Evolutionary conservation across 2,888 invertebrate species (phyloP), one percentile per base, ranked within the genome.

Genomic region (Aproaerema taeniolella): DNA sequence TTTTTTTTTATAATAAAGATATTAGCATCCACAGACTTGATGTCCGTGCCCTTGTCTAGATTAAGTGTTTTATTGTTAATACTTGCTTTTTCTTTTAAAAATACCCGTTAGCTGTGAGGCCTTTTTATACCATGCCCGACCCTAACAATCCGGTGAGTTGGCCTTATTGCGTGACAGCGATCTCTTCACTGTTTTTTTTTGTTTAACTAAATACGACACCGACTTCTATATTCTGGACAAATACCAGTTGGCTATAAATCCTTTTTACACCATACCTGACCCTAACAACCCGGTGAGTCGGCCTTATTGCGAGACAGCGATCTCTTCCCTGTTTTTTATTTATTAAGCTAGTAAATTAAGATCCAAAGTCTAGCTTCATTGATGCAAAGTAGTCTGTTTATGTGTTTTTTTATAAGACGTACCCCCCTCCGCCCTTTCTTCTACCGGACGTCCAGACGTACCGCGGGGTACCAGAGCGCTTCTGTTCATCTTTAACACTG

Each of bases 61-160:
- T n/a, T n/a, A n/a, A n/a, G n/a, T n/a, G n/a, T n/a, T n/a, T n/a
- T n/a, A n/a, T n/a, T n/a, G n/a, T n/a, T n/a, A n/a, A n/a, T n/a
- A n/a, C n/a, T n/a, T n/a, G n/a, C 88, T 99, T 96, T 67, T 97
- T 99, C 37, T 88, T 99, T 74, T 99, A 99, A 86, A 99, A 99
- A 81, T 99, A 94, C 75, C 99, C 99, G 12, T 83, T 99, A 46
- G 96, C 97, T 2, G 95, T 99, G 8, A 89, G 99, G 29, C 99
- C 99, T 0, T 99, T 99, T 86, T 99, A 99, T 80, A 99, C 99
- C 0, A 99, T 99, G 99, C 99, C 89, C 33, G 91, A 97, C 81
- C 88, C 91, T n/a, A n/a, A n/a, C n/a, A n/a, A 20, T 20, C 20
- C 20, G 20, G 20, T 20, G 8, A 20, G 20, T 20, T 20, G 20